phyloP scores from a whole-genome alignment of 2,888 invertebrate genomes.

The Podabrus alpinus region DNA sequence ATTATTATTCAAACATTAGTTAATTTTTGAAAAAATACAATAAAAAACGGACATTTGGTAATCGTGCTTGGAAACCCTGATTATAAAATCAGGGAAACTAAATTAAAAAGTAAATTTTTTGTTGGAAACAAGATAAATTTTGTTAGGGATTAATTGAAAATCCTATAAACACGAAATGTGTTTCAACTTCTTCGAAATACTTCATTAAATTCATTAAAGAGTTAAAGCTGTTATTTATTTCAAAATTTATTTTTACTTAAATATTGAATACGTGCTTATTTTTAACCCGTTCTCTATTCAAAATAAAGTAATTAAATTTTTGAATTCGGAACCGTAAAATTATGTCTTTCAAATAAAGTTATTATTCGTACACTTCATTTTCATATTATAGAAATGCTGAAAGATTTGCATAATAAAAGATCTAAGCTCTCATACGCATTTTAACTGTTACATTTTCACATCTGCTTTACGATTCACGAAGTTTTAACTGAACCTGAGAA shows the following conservation, averaged over 20 bases:
- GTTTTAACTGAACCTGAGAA: constrained; percentile 26
- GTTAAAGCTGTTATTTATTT: not conserved
- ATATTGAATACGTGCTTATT: not conserved
- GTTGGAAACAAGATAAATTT: not conserved
- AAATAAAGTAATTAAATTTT: not conserved
- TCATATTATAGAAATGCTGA: constrained; percentile 31
- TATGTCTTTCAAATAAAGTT: not conserved
- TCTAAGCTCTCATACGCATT: constrained; percentile 21
- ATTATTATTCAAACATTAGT: not conserved
- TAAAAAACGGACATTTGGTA: not conserved
- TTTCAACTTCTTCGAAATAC: not conserved
- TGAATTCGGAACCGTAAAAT: not conserved
- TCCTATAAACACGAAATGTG: not conserved
- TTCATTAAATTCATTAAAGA: not conserved
- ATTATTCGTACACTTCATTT: not conserved
- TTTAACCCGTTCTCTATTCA: not conserved
- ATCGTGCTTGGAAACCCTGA: not conserved
- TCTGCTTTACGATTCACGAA: constrained; percentile 27
- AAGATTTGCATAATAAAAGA: constrained; percentile 27
- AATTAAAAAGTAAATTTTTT: not conserved
- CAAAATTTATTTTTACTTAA: not conserved
- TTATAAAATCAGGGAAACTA: not conserved
- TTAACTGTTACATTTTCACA: constrained; percentile 22
- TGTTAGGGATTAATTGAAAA: not conserved
- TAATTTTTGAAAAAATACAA: not conserved